Evolutionary conservation across 2,888 invertebrate genomes (phyloP).

Genomic region (Tanypteryx hageni): DNA sequence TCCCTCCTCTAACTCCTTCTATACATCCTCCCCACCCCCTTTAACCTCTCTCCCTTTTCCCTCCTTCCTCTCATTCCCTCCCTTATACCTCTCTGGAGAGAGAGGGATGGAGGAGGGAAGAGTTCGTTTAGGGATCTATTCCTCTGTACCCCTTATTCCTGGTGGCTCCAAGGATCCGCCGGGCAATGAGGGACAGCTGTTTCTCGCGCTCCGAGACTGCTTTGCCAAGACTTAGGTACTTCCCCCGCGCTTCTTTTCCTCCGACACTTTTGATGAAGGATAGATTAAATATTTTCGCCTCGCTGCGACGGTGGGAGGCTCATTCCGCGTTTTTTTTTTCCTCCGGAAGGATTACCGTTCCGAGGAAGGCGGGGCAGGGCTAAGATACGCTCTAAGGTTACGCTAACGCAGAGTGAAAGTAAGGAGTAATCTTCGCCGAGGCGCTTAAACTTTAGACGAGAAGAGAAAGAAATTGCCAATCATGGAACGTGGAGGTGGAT

Average conservation of each 20-base stretch:
- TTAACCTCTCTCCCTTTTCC: background rate
- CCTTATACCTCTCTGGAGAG: background rate
- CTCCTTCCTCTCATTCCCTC: background rate
- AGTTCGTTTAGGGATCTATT: background rate
- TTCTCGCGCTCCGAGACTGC: background rate
- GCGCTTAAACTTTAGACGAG: too few relatives aligned
- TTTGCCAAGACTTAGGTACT: background rate
- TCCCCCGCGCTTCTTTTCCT: background rate
- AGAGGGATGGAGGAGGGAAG: too few relatives aligned
- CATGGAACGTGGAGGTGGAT: too few relatives aligned
- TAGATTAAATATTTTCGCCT: constrained; percentile 11
- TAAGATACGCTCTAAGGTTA: too few relatives aligned
- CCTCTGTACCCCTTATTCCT: background rate
- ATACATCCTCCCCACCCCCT: background rate
- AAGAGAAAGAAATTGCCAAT: too few relatives aligned
- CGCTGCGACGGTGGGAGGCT: background rate
- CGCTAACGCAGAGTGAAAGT: too few relatives aligned
- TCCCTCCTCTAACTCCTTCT: background rate
- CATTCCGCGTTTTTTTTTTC: too few relatives aligned
- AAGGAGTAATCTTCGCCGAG: too few relatives aligned
- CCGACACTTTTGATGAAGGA: background rate
- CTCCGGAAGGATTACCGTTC: too few relatives aligned
- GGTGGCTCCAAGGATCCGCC: background rate
- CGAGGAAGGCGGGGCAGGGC: too few relatives aligned
- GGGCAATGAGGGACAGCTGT: constrained; percentile 31